A percentile compares a stretch with the other conserved stretches of the same genome.
phyloP scores from a whole-genome alignment of 1,140 invertebrate species.

The Orussus abietinus region DNA sequence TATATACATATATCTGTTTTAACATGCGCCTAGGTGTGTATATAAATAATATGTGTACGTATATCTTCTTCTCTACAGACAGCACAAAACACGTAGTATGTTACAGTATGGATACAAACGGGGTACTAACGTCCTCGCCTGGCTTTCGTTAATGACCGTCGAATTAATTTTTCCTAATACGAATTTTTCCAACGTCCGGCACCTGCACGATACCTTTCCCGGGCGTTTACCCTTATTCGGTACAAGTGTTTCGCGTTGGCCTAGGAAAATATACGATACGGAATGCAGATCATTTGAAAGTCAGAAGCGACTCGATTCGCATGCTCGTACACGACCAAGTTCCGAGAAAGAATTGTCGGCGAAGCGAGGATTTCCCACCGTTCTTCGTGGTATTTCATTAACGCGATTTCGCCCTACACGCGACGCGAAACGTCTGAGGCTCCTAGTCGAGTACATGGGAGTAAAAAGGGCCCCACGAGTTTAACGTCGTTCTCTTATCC shows the following conservation, averaged over 20 bases:
- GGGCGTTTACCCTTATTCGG: not conserved
- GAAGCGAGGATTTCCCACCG: too few relatives aligned
- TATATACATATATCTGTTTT: conserved; percentile 9
- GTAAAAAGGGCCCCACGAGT: too few relatives aligned
- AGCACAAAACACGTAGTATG: conserved; percentile 23
- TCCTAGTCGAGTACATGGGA: too few relatives aligned
- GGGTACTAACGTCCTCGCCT: not conserved
- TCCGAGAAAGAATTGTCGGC: too few relatives aligned
- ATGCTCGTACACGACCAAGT: too few relatives aligned
- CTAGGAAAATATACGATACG: conserved; percentile 4
- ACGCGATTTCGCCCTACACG: too few relatives aligned
- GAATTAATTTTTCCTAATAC: conserved; percentile 6
- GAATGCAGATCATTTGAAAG: not conserved
- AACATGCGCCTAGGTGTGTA: conserved; percentile 5
- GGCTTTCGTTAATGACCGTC: conserved; percentile 5
- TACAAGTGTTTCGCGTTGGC: not conserved
- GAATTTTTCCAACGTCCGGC: too few relatives aligned
- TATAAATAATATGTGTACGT: conserved; percentile 9
- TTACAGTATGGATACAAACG: conserved; percentile 13
- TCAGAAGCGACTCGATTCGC: too few relatives aligned
- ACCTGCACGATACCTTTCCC: conserved; percentile 8
- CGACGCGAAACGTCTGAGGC: too few relatives aligned
- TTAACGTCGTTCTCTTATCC: too few relatives aligned
- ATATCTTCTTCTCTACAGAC: conserved; percentile 18
- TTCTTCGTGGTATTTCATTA: too few relatives aligned